A percentile compares a stretch with the other conserved stretches of the same genome.
phyloP scores from a whole-genome alignment of 2,888 invertebrate genomes.

The Ormyrus nitidulus region DNA sequence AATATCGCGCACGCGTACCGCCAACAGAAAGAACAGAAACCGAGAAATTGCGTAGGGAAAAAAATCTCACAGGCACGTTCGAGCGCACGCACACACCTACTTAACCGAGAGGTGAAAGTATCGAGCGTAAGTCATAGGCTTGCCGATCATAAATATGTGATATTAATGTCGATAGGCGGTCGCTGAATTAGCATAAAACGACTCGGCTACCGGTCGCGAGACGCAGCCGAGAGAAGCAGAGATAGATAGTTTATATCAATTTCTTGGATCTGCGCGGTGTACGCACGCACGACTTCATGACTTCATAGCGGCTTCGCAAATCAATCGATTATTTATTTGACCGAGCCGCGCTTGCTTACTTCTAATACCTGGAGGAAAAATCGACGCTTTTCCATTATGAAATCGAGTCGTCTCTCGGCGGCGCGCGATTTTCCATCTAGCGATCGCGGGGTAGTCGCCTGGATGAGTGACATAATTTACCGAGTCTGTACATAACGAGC shows the following conservation, averaged over 20 bases:
- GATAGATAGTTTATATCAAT: conserved; percentile 64
- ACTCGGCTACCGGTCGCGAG: conserved; percentile 44
- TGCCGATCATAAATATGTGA: conserved; percentile 73
- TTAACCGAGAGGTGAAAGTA: conserved; percentile 69
- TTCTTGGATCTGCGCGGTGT: conserved; percentile 61
- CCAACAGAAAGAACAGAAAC: too few species aligned
- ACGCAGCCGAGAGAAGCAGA: conserved; percentile 27
- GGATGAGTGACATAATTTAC: conserved; percentile 51
- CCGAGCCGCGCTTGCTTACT: conserved; percentile 7
- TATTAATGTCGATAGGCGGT: conserved; percentile 73
- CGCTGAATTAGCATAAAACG: conserved; percentile 72
- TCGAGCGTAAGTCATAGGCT: conserved; percentile 73
- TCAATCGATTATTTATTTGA: conserved; percentile 65
- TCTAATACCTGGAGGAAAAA: background rate
- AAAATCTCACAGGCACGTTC: too few species aligned
- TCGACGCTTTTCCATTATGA: conserved; percentile 45
- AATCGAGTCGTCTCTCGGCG: conserved; percentile 16
- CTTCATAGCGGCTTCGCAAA: conserved; percentile 68
- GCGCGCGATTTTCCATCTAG: background rate
- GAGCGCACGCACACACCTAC: too few species aligned
- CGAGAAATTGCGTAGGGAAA: too few species aligned
- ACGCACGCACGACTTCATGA: conserved; percentile 66
- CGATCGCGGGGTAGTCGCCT: background rate
- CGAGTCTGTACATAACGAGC: conserved; percentile 31
- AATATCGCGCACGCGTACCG: too few species aligned